These are phyloP conservation scores for Silurus asotus DNA, from an alignment of 2,113 vertebrate species.

Conservation along the genomic window DNA sequence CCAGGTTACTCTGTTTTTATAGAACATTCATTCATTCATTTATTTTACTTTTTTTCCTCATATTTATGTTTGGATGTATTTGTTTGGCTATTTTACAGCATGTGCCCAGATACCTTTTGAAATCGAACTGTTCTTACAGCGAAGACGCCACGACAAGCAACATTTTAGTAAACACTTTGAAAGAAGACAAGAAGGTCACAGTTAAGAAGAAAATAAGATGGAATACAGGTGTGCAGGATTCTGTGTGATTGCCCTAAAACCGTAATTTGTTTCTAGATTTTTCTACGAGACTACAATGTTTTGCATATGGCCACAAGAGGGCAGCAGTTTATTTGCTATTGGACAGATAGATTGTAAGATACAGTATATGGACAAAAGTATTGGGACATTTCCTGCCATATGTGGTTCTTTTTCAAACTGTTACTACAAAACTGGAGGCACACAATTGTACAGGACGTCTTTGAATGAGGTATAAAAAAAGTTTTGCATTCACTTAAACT, in stretches of 20 bases:
- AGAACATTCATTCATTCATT: neutral
- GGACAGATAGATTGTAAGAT: neutral
- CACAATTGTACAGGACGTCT: too few species aligned
- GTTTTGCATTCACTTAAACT: too few species aligned
- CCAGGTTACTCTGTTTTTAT: neutral
- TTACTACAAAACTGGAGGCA: too few species aligned
- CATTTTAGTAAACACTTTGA: neutral
- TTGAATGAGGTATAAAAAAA: too few species aligned
- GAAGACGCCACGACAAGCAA: slow-evolving; percentile 8
- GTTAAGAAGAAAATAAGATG: neutral
- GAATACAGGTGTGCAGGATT: neutral
- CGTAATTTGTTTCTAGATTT: neutral
- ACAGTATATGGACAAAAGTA: too few species aligned
- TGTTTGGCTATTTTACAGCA: slow-evolving; percentile 52
- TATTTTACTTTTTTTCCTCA: neutral
- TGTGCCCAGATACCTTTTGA: slow-evolving; percentile 61
- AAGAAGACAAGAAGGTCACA: neutral
- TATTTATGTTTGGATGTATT: neutral
- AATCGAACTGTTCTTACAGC: neutral
- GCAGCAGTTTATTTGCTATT: neutral
- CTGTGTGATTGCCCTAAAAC: neutral
- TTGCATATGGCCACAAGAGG: slow-evolving; percentile 33
- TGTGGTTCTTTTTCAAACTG: too few species aligned
- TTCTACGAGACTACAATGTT: neutral
- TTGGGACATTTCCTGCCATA: too few species aligned